phyloP scores from a whole-genome alignment of 2,113 vertebrate species.

The Eptatretus burgeri region DNA sequence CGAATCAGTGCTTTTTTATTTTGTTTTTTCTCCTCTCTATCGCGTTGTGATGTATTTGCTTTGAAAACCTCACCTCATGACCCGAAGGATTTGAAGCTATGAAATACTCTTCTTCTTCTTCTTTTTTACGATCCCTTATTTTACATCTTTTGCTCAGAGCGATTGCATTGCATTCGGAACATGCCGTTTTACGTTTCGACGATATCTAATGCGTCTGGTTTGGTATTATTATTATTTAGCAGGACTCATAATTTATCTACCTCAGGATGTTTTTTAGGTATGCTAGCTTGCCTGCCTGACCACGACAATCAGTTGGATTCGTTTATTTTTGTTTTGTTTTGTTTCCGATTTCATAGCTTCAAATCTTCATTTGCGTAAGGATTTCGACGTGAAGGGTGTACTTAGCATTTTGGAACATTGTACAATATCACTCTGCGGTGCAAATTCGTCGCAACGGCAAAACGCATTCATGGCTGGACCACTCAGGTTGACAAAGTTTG shows the following conservation, averaged over 20 bases:
- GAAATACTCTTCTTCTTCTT: not conserved
- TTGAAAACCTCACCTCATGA: not conserved
- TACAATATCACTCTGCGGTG: not conserved
- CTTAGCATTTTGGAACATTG: not conserved
- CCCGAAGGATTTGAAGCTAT: conserved; percentile 5
- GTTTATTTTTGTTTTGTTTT: not conserved
- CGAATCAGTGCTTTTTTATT: not conserved
- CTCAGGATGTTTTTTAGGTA: conserved; percentile 3
- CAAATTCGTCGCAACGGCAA: not conserved
- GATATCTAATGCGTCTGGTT: not conserved
- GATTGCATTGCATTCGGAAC: conserved; percentile 2
- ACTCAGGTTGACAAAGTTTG: not conserved
- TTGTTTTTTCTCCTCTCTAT: not conserved
- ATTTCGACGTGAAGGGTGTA: not conserved
- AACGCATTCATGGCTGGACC: not conserved
- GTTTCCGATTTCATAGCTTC: conserved; percentile 2
- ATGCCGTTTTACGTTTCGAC: not conserved
- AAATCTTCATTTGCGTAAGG: conserved; percentile 1
- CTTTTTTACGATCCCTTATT: not conserved
- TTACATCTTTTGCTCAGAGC: not conserved
- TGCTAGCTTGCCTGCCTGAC: not conserved
- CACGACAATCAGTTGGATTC: not conserved
- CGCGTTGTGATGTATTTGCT: not conserved
- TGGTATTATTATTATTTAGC: not conserved
- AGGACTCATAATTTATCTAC: conserved; percentile 4